Percentiles rank a stretch among this genome's conserved stretches.
Evolutionary conservation across 2,113 vertebrate species (phyloP).

Genomic region (Oreotrochilus melanogaster): DNA sequence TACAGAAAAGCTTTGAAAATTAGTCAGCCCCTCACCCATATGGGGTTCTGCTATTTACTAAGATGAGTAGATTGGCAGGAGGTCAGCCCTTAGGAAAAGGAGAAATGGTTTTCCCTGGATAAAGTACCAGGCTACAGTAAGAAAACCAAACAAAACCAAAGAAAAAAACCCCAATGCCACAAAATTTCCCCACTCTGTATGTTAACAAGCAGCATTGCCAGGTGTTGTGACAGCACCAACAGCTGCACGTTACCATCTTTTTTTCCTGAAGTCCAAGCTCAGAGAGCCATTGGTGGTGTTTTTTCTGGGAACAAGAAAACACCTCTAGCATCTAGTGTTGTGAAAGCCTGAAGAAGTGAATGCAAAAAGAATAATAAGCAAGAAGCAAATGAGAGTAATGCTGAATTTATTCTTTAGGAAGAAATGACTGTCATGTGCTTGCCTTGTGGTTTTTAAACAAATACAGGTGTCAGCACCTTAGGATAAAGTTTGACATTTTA

Average conservation of each 20-base stretch:
- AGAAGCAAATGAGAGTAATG: neutral
- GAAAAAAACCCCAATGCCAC: neutral
- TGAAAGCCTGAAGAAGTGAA: neutral
- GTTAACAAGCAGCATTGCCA: neutral
- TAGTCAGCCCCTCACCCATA: neutral
- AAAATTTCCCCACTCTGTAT: neutral
- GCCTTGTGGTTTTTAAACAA: neutral
- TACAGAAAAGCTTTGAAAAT: neutral
- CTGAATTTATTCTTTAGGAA: neutral
- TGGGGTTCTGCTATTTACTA: neutral
- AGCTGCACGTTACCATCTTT: neutral
- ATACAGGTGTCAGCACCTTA: neutral
- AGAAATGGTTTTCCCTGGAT: neutral
- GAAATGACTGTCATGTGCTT: neutral
- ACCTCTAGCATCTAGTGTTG: neutral
- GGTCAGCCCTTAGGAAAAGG: neutral
- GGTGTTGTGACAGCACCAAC: neutral
- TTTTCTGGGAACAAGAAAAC: neutral
- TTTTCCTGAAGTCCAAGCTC: neutral
- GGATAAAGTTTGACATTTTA: neutral
- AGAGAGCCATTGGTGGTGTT: neutral
- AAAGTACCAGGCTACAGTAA: neutral
- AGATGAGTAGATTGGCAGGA: neutral
- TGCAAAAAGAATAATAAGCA: neutral
- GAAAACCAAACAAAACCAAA: neutral